Base-by-base conservation (phyloP, 92 coral and sea anemone species). In the Bergia puertoricense region DNA sequence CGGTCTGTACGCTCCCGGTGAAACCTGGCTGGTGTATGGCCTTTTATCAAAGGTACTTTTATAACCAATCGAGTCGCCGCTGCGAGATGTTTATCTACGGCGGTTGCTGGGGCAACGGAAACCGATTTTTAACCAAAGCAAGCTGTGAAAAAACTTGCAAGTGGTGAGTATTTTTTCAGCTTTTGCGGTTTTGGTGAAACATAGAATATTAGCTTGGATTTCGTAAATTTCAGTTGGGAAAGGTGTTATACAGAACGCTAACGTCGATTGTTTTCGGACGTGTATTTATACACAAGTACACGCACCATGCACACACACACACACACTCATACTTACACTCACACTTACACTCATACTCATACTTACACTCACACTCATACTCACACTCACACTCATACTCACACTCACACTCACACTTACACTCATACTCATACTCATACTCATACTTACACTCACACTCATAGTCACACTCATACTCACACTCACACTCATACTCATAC, bases 81-180 rank as follows among this genome's bases (percentile, higher is more conserved):
- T 79, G 82, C n/a, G 11, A 46, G 65, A n/a, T 4, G 82, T 79
- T 79, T 79, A 0, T 46, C 67, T 79, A 79, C 51, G 82, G 82
- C 22, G 82, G 82, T 15, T 79, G 82, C 44, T 1, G 1, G 66
- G 82, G 82, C 1, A 79, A 79, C 42, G 9, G 40, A 11, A 79
- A 79, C 40, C 66, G 82, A 10, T 79, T 79, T 44, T 3, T 3
- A 3, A 46, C 41, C 82, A 23, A 4, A 37, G 0, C 1, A 37
- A 10, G 45, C 3, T 79, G 82, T n/a, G 4, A 79, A 18, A 79
- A 20, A 54, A 42, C 42, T 37, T 79, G 82, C 45, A 79, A 56
- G 2, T 4, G 38, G 66, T 79, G 44, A 51, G 82, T n/a, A 30
- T 51, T 62, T 16, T 62, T 4, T 62, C 11, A 16, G 23, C 68